Conservation (phyloP, 2,113 vertebrate genomes). For the Misgurnus mizolepis region DNA sequence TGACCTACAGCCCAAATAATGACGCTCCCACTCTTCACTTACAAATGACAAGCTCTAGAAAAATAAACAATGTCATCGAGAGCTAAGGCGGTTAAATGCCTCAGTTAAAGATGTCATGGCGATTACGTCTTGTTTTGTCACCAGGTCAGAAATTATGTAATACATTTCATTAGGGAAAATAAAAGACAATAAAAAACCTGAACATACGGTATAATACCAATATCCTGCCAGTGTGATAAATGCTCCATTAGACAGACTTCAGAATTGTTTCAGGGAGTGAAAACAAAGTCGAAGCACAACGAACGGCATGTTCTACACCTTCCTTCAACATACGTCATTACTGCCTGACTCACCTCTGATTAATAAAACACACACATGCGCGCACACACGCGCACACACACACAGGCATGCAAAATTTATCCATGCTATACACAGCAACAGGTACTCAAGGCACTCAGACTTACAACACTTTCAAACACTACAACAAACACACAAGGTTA, state of each 20-base stretch:
- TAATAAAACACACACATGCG: conserved; percentile 3
- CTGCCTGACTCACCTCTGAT: conserved; percentile 13
- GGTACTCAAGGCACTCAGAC: neutral
- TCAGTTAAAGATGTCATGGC: too few species aligned
- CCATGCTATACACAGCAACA: neutral
- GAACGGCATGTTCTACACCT: conserved; percentile 31
- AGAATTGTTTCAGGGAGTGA: neutral
- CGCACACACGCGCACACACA: neutral
- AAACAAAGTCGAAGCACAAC: neutral
- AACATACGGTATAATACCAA: neutral
- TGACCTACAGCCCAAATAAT: conserved; percentile 33
- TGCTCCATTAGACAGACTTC: neutral
- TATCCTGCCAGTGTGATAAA: neutral
- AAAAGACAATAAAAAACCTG: neutral
- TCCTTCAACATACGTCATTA: conserved; percentile 17
- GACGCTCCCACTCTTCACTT: conserved; percentile 29
- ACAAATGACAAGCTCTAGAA: conserved; percentile 22
- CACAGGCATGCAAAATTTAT: neutral
- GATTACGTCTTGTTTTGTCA: too few species aligned
- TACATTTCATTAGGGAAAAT: neutral
- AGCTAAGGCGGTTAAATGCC: neutral
- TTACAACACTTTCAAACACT: conserved; percentile 12
- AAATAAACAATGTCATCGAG: conserved; percentile 1
- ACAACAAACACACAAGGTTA: conserved; percentile 1
- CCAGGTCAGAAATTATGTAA: neutral